phyloP scores from a whole-genome alignment of 2,797 vertebrate species.

The Cynopterus sphinx region DNA sequence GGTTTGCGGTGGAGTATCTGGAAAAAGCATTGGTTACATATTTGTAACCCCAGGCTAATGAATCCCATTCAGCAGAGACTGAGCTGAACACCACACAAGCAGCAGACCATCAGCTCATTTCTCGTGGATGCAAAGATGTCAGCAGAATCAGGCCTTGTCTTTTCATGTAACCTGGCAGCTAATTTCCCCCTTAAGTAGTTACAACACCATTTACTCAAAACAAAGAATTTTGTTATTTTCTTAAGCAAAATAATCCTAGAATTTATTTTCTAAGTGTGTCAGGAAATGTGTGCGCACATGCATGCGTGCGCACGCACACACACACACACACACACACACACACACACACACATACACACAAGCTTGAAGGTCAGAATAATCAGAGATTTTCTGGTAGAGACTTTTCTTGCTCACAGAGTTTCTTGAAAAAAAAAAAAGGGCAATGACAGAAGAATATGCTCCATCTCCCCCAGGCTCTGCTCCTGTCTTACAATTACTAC shows the following conservation, averaged over 20 bases:
- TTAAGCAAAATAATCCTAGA: slow-evolving; percentile 25
- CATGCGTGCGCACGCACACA: too few relatives aligned
- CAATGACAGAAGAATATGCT: not conserved
- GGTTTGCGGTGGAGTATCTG: slow-evolving; percentile 71
- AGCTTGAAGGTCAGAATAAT: not conserved
- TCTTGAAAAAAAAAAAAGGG: not conserved
- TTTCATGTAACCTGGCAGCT: slow-evolving; percentile 63
- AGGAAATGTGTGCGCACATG: not conserved
- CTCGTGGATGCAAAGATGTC: slow-evolving; percentile 56
- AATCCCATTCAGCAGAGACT: slow-evolving; percentile 64
- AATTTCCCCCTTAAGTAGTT: slow-evolving; percentile 63
- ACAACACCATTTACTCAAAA: slow-evolving; percentile 45
- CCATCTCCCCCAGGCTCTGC: not conserved
- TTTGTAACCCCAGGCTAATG: slow-evolving; percentile 77
- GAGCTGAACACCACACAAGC: slow-evolving; percentile 71
- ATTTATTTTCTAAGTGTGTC: slow-evolving; percentile 56
- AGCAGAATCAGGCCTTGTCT: slow-evolving; percentile 35
- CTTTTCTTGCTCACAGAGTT: not conserved
- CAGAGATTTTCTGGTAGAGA: slow-evolving; percentile 17
- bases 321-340: too few relatives aligned
- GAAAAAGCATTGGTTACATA: slow-evolving; percentile 75
- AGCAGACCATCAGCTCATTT: slow-evolving; percentile 77
- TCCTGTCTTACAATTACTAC: not conserved
- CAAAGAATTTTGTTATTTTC: slow-evolving; percentile 57
- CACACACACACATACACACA: not conserved